Evolutionary conservation across 2,888 invertebrate species (phyloP).

Genomic region (Sarcophaga caerulescens): DNA sequence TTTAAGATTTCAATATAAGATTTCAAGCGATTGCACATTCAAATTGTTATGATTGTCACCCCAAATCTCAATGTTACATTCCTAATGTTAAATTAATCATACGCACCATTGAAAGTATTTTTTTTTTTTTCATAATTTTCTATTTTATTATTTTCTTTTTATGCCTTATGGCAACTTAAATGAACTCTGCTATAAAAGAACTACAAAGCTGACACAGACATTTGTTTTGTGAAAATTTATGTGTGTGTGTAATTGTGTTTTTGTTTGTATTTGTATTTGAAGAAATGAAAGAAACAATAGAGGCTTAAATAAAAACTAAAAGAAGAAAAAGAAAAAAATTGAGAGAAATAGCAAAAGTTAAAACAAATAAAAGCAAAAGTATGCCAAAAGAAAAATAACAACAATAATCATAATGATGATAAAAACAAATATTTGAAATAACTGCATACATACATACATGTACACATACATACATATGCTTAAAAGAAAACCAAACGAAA

Average conservation of each 20-base stretch:
- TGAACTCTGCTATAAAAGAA: constrained; percentile 46
- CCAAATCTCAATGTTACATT: neutral
- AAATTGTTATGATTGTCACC: too few species aligned
- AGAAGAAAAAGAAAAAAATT: neutral
- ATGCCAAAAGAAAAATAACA: constrained; percentile 60
- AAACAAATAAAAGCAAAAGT: constrained; percentile 55
- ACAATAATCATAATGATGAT: constrained; percentile 65
- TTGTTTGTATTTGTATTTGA: constrained; percentile 19
- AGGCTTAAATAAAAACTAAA: constrained; percentile 3
- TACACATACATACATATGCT: neutral
- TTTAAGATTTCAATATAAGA: too few species aligned
- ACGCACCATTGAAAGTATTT: neutral
- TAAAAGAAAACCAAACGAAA: neutral
- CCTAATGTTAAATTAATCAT: neutral
- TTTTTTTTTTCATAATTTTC: constrained; percentile 35
- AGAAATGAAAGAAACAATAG: constrained; percentile 36
- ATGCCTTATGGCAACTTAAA: constrained; percentile 42
- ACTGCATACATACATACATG: neutral
- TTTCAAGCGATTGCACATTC: too few species aligned
- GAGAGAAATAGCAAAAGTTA: constrained; percentile 28
- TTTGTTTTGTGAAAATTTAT: neutral
- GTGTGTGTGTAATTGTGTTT: neutral
- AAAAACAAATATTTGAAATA: constrained; percentile 61
- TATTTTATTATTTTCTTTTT: constrained; percentile 9
- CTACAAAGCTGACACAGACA: constrained; percentile 22